Evolutionary conservation across 2,113 vertebrate genomes (phyloP), one percentile per base, ranked within the genome.

Genomic region (Athene cunicularia): DNA sequence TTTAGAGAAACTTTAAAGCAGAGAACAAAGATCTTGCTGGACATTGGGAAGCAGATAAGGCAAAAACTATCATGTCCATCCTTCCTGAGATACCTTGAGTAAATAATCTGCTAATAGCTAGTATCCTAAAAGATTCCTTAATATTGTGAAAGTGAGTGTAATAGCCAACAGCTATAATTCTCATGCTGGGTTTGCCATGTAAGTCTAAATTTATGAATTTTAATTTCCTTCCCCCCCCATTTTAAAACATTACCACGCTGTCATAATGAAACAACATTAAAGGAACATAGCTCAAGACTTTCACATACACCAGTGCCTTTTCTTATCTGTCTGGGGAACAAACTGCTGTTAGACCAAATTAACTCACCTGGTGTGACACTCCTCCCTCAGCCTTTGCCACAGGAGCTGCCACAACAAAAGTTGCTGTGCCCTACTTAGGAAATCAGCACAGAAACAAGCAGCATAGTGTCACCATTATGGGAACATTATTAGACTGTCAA

Each of bases 301-400:
- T 83, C 56, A 56, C 39, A 56, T 68, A 84, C 76, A 84, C 9
- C 56, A 53, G 24, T 94, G 88, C 24, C 52, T 95, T 89, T 89
- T 58, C 86, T 85, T 75, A 89, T 95, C 94, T 79, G 70, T 94
- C 94, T 91, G 24, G 92, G 93, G 83, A 97, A 80, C 0, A 0
- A 89, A 33, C 24, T 89, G 56, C 83, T 89, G 60, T 87, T 94
- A 87, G 64, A 91, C 58, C 53, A 89, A 92, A 95, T 92, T 95
- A 95, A 76, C 43, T 94, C 93, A 89, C 83, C 49, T 32, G 21
- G 11, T 81, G 22, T 81, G 93, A 79, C 88, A 84, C 47, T 58
- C 73, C 77, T 97, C 94, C 64, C 43, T 88, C 91, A 94, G 66
- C 30, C 60, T 80, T 80, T 88, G 64, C 86, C 56, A 75, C 80